Conservation (phyloP, 2,797 vertebrate species). For the Xenops minutus region DNA sequence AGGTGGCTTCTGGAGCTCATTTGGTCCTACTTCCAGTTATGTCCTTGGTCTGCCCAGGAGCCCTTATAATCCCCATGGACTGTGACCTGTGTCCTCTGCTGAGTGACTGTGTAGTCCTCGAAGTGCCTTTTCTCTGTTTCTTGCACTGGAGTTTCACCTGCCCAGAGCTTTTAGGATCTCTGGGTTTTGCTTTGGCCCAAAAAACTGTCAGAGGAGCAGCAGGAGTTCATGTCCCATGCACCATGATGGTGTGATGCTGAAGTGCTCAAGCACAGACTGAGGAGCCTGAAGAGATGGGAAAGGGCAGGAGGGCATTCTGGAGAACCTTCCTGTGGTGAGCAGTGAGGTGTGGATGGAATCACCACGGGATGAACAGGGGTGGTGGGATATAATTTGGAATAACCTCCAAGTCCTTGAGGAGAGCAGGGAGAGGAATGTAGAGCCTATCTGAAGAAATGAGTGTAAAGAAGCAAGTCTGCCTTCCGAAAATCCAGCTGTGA, state of each 20-base stretch:
- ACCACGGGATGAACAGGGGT: rapidly evolving
- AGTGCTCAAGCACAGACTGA: background rate
- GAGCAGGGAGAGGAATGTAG: background rate
- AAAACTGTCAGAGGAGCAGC: background rate
- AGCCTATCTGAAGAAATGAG: background rate
- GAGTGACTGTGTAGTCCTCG: background rate
- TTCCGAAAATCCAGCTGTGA: rapidly evolving
- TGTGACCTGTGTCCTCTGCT: background rate
- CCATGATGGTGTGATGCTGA: rapidly evolving
- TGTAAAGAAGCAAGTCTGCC: background rate
- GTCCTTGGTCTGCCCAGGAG: background rate
- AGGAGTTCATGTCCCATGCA: background rate
- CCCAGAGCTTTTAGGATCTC: background rate
- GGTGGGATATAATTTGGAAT: background rate
- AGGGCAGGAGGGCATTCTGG: background rate
- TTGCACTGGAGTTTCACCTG: background rate
- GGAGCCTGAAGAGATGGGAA: background rate
- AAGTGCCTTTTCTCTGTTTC: background rate
- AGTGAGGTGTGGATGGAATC: background rate
- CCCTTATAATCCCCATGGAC: background rate
- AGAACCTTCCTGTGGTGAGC: background rate
- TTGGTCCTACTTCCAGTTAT: background rate
- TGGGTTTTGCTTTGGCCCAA: background rate
- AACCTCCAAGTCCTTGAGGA: background rate
- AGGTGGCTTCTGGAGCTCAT: background rate